Evolutionary conservation across 64 coral and sea anemone genomes (phyloP).

Genomic region (Catalaphyllia jardinei): DNA sequence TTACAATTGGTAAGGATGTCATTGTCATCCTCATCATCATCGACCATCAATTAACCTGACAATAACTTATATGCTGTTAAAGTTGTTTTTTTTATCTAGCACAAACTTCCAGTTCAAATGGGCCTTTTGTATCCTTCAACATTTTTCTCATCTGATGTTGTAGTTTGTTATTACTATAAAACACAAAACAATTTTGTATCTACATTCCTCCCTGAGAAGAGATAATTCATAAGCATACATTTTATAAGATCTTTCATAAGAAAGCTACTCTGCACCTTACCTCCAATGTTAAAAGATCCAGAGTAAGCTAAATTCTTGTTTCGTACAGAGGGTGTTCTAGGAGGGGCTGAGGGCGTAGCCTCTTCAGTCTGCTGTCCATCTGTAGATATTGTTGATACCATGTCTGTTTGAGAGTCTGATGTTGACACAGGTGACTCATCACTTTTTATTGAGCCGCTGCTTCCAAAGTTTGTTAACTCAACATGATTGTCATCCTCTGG

Average conservation of each 20-base stretch:
- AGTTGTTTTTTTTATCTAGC: too few relatives aligned
- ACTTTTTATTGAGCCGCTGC: not conserved
- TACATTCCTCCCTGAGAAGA: too few relatives aligned
- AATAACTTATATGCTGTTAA: too few relatives aligned
- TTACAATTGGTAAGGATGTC: too few relatives aligned
- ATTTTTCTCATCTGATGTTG: too few relatives aligned
- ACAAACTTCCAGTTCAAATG: too few relatives aligned
- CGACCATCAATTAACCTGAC: too few relatives aligned
- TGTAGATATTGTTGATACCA: too few relatives aligned
- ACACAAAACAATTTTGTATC: too few relatives aligned
- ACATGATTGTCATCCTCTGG: conserved; percentile 3
- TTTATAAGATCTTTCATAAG: not conserved
- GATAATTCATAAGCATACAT: not conserved
- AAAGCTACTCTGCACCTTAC: not conserved
- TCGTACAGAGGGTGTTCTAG: not conserved
- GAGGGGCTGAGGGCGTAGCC: not conserved
- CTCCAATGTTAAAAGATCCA: conserved; percentile 9
- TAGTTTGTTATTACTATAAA: too few relatives aligned
- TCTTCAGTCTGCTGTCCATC: not conserved
- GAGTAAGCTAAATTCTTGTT: not conserved
- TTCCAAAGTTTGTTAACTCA: conserved; percentile 18
- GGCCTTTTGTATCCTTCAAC: too few relatives aligned
- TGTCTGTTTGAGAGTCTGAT: not conserved
- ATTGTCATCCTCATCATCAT: too few relatives aligned
- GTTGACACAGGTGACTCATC: not conserved